A percentile compares a stretch with the other conserved stretches of the same genome.
phyloP scores from a whole-genome alignment of 2,888 invertebrate species.

The Listrodromus nycthemerus region DNA sequence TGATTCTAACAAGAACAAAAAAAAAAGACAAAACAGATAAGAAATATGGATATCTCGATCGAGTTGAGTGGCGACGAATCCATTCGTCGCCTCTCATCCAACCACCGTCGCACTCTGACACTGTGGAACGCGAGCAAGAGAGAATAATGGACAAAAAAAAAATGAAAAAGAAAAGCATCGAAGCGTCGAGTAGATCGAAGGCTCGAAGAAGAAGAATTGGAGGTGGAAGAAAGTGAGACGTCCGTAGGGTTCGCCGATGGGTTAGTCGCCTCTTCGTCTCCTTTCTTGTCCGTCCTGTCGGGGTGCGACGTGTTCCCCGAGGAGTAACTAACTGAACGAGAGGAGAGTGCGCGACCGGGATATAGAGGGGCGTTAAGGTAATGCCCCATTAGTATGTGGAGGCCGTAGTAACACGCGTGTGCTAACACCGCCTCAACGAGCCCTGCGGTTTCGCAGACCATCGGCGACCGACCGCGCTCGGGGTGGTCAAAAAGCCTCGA shows the following conservation, averaged over 20 bases:
- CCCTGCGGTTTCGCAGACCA: constrained; percentile 31
- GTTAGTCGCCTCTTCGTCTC: constrained; percentile 31
- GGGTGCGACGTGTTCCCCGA: constrained; percentile 73
- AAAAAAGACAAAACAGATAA: too few species aligned
- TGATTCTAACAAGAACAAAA: too few species aligned
- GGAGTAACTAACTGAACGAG: constrained; percentile 84
- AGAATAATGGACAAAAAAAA: background rate
- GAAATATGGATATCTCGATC: too few species aligned
- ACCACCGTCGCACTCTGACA: background rate
- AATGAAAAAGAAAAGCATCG: background rate
- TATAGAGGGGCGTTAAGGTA: constrained; percentile 83
- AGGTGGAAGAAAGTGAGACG: constrained; percentile 9
- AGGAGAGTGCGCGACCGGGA: constrained; percentile 72
- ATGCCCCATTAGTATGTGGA: constrained; percentile 84
- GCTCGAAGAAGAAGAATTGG: constrained; percentile 26
- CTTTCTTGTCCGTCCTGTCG: constrained; percentile 44
- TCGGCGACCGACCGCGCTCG: constrained; percentile 75
- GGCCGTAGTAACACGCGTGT: constrained; percentile 78
- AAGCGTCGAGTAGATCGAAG: constrained; percentile 1
- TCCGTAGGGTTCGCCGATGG: constrained; percentile 15
- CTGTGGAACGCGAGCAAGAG: background rate
- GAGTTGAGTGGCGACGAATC: too few species aligned
- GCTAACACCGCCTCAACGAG: constrained; percentile 78
- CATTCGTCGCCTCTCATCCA: too few species aligned
- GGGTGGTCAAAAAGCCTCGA: constrained; percentile 63